phyloP scores from a whole-genome alignment of 1,140 invertebrate species.

The Whitmania pigra region DNA sequence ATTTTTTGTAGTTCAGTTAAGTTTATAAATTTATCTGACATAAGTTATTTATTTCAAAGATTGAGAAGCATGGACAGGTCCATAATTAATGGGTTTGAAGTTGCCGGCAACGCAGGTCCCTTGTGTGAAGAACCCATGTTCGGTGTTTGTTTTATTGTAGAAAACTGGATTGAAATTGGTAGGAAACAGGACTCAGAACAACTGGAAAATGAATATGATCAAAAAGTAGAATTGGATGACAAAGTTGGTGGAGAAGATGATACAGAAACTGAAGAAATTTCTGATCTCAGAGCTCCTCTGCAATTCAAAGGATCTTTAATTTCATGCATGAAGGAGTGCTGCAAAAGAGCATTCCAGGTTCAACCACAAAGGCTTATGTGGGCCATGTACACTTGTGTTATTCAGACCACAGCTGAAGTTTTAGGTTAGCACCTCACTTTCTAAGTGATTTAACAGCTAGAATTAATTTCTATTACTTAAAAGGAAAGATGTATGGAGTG shows the following conservation, averaged over 20 bases:
- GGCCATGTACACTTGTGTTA: slow-evolving; percentile 89
- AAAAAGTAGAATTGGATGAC: slow-evolving; percentile 28
- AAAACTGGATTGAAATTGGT: slow-evolving; percentile 11
- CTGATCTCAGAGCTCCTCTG: slow-evolving; percentile 14
- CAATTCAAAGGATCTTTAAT: slow-evolving; percentile 74
- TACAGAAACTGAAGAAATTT: background rate
- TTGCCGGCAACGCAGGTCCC: slow-evolving; percentile 74
- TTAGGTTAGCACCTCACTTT: slow-evolving; percentile 58
- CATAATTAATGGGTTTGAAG: slow-evolving; percentile 84
- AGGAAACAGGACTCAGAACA: background rate
- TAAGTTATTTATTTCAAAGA: too few relatives aligned
- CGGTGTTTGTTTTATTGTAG: slow-evolving; percentile 51
- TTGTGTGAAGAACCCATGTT: slow-evolving; percentile 90
- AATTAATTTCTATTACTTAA: slow-evolving; percentile 8
- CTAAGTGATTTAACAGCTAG: background rate
- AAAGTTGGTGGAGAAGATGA: slow-evolving; percentile 19
- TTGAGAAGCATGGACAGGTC: slow-evolving; percentile 35
- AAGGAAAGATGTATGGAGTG: slow-evolving; percentile 83
- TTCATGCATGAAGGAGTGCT: slow-evolving; percentile 75
- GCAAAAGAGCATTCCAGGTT: slow-evolving; percentile 71
- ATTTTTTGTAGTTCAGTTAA: background rate
- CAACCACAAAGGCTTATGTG: slow-evolving; percentile 81
- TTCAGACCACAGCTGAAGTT: slow-evolving; percentile 78
- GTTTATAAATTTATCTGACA: too few relatives aligned
- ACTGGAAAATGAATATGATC: background rate